A percentile compares a stretch with the other conserved stretches of the same genome.
Conservation (phyloP, 2,888 invertebrate genomes). For the Mythimna ferrago region DNA sequence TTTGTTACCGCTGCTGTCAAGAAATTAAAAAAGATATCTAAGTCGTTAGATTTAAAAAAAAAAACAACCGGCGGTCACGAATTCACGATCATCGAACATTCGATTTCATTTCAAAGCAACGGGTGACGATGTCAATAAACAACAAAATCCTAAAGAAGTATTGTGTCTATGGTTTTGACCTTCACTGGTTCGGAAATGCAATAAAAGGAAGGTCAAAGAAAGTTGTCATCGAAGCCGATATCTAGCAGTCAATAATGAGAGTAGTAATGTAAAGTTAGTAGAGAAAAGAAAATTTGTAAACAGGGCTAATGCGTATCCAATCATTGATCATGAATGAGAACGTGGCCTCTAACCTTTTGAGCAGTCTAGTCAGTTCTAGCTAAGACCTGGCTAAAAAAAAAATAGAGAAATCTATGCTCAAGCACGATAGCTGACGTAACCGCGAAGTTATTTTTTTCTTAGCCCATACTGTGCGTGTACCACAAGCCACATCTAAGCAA, state of each 20-base stretch:
- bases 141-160: neutral
- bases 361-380: neutral
- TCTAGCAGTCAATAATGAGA: neutral
- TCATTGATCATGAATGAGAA: conserved; percentile 15
- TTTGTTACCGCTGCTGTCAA: conserved; percentile 48
- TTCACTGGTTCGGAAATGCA: conserved; percentile 17
- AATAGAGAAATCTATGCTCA: neutral
- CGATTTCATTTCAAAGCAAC: conserved; percentile 36
- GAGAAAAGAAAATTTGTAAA: conserved; percentile 7
- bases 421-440: no score
- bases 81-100: conserved; percentile 36
- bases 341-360: conserved; percentile 4
- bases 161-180: conserved; percentile 26
- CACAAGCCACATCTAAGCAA: no score
- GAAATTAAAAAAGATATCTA: conserved; percentile 53
- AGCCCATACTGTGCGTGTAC: no score
- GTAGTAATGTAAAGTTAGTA: neutral
- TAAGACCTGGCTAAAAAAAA: neutral
- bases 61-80: conserved; percentile 50
- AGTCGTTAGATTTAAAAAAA: conserved; percentile 27
- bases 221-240: neutral
- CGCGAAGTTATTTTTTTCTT: no score
- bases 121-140: neutral
- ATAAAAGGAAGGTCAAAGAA: conserved; percentile 33
- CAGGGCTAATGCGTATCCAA: conserved; percentile 13